Percentiles rank a stretch among this genome's conserved stretches.
Evolutionary conservation across 2,888 invertebrate genomes (phyloP).

Genomic region (Harpalus rufipes): DNA sequence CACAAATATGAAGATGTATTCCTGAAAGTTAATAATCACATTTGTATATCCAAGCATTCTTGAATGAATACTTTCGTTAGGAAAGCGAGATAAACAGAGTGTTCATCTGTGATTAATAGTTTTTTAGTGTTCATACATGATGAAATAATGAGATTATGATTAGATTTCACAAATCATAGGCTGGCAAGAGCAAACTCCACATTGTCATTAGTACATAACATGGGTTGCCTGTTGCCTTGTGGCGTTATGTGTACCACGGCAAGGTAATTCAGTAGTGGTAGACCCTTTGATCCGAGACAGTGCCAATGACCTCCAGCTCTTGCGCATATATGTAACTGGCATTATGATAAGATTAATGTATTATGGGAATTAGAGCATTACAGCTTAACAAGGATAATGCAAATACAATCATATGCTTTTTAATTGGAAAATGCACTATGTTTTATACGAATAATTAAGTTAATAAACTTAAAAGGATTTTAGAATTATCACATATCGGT

Average conservation of each 20-base stretch:
- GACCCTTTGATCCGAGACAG: conserved; percentile 56
- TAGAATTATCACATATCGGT: no score
- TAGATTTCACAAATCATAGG: conserved; percentile 2
- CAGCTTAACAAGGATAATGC: conserved; percentile 9
- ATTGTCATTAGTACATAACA: conserved; percentile 29
- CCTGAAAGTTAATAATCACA: not conserved
- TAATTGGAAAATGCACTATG: not conserved
- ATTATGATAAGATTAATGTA: conserved; percentile 57
- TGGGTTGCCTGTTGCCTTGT: conserved; percentile 12
- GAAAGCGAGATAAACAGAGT: not conserved
- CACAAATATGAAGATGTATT: not conserved
- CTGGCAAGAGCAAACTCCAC: not conserved
- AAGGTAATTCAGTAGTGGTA: conserved; percentile 56
- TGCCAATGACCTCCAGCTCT: conserved; percentile 43
- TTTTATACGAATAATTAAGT: no score
- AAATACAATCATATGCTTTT: conserved; percentile 35
- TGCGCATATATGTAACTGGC: conserved; percentile 9
- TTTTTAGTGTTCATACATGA: not conserved
- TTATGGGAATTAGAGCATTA: conserved; percentile 53
- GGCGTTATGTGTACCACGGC: conserved; percentile 40
- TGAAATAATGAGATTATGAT: conserved; percentile 6
- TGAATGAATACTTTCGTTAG: not conserved
- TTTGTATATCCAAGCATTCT: not conserved
- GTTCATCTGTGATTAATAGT: not conserved
- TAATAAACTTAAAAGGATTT: no score